Conservation (phyloP, 2,888 invertebrate genomes). For the Drosophila ezoana region DNA sequence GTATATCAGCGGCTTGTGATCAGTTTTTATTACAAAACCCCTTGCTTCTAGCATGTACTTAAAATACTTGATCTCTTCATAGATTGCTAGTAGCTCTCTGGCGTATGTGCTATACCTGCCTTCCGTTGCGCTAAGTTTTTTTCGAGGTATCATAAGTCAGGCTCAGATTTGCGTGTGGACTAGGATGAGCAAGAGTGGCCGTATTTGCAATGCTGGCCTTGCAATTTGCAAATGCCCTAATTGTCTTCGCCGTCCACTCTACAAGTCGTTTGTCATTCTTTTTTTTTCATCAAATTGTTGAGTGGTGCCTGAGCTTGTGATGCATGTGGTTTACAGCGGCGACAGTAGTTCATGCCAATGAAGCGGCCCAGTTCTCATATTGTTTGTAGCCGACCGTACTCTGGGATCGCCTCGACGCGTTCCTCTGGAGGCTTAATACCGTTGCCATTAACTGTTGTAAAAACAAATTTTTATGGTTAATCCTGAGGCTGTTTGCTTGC, state of each 20-base stretch:
- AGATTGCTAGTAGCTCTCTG: slow-evolving; percentile 13
- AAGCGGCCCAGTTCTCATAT: too few species aligned
- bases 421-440: too few species aligned
- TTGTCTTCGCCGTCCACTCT: background rate
- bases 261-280: slow-evolving; percentile 3
- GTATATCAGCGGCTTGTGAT: too few species aligned
- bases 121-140: too few species aligned
- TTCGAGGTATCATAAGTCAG: too few species aligned
- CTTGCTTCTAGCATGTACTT: slow-evolving; percentile 11
- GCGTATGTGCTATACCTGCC: too few species aligned
- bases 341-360: too few species aligned
- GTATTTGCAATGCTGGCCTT: background rate
- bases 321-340: background rate
- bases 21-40: slow-evolving; percentile 3
- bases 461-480: background rate
- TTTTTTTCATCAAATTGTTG: background rate
- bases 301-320: background rate
- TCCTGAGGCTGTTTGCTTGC: background rate
- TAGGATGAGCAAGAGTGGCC: background rate
- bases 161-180: too few species aligned
- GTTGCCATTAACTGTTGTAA: too few species aligned
- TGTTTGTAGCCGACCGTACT: too few species aligned
- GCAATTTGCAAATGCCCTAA: too few species aligned
- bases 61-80: slow-evolving; percentile 10
- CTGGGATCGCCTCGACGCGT: too few species aligned